Evolutionary conservation across 2,113 vertebrate species (phyloP).

Genomic region (Festucalex cinctus): DNA sequence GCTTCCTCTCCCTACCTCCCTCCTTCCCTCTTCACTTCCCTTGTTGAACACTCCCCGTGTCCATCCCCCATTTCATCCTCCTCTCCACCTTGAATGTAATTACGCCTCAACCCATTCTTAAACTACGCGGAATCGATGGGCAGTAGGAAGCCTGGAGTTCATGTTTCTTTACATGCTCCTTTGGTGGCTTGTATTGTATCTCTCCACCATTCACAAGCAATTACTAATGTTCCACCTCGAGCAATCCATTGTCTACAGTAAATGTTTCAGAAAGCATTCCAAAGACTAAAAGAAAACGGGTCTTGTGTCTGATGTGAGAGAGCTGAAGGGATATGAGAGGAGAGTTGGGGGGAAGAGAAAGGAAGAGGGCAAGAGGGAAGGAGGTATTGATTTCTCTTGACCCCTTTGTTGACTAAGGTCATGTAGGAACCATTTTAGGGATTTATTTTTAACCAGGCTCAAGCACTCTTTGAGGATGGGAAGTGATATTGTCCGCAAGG

Average conservation of each 20-base stretch:
- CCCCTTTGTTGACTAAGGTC: slow-evolving; percentile 75
- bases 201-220: slow-evolving; percentile 27
- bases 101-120: slow-evolving; percentile 27
- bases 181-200: slow-evolving; percentile 6
- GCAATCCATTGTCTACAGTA: not conserved
- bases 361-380: slow-evolving; percentile 36
- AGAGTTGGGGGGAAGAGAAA: slow-evolving; percentile 12
- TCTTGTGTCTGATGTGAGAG: slow-evolving; percentile 28
- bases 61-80: slow-evolving; percentile 52
- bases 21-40: slow-evolving; percentile 15
- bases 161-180: slow-evolving; percentile 27
- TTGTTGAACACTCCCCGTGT: slow-evolving; percentile 39
- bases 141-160: slow-evolving; percentile 41
- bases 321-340: slow-evolving; percentile 17
- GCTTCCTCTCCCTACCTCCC: slow-evolving; percentile 40
- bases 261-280: slow-evolving; percentile 1
- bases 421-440: slow-evolving; percentile 68
- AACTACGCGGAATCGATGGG: slow-evolving; percentile 44
- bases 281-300: slow-evolving; percentile 16
- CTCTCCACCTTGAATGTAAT: slow-evolving; percentile 43
- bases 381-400: slow-evolving; percentile 76
- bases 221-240: not conserved
- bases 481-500: slow-evolving; percentile 46
- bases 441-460: slow-evolving; percentile 73
- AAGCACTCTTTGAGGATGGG: slow-evolving; percentile 44